Evolutionary conservation across 1,140 invertebrate species (phyloP).

Genomic region (Zeugodacus cucurbitae): DNA sequence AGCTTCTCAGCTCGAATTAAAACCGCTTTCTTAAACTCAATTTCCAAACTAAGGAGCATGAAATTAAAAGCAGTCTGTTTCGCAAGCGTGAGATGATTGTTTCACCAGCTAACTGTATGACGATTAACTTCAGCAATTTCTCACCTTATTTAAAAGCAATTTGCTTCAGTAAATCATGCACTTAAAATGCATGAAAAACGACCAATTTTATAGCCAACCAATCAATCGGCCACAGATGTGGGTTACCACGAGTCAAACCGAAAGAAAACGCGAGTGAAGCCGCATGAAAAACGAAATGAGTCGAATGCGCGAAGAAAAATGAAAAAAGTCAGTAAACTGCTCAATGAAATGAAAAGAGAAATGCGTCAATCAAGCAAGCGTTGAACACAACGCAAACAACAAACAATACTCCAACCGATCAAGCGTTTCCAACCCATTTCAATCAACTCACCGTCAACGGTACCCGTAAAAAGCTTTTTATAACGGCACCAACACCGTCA

Average conservation of each 20-base stretch:
- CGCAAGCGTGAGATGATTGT: no score
- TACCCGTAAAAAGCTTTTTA: not conserved
- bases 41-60: no score
- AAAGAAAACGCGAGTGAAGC: not conserved
- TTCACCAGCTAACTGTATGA: no score
- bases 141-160: not conserved
- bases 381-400: not conserved
- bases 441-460: not conserved
- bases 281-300: slow-evolving; percentile 23
- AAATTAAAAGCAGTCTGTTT: no score
- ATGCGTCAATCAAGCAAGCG: slow-evolving; percentile 17
- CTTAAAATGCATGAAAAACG: not conserved
- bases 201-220: not conserved
- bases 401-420: slow-evolving; percentile 5
- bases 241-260: not conserved
- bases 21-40: no score
- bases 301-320: not conserved
- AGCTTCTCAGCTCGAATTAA: no score
- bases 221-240: not conserved
- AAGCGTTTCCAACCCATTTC: slow-evolving; percentile 1
- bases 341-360: slow-evolving; percentile 23
- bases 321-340: not conserved
- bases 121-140: not conserved
- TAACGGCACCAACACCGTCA: not conserved
- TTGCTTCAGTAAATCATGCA: not conserved